Base-by-base conservation (phyloP, 1,140 invertebrate species). In the Drosophila neocordata region DNA sequence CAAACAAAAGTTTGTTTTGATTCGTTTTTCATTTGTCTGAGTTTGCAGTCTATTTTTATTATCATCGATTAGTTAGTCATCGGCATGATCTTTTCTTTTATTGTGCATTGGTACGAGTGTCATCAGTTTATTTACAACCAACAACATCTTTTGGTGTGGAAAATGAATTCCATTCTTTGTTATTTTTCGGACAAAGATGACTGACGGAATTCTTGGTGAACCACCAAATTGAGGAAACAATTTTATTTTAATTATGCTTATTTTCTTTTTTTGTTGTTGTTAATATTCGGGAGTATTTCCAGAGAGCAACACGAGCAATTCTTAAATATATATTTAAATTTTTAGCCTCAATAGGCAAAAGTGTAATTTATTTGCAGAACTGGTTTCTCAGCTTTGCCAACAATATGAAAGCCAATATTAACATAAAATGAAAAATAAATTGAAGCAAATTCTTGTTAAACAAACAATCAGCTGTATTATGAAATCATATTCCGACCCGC, bases 171-270 rank as follows among this genome's bases (percentile, higher is more conserved):
- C 15, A 48, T 48, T 48, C 15, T 48, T 48, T 48, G 41, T 48
- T 31, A 31, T 7, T 48, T 48, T 18, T 18, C n/a, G 15, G 41
- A 48, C 41, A 48, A 18, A 48, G 41, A 18, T 48, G 15, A 20
- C 13, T 15, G n/a, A 64, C 20, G n/a, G 8, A 55, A 48, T 37
- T 7, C 41, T 18, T 18, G 13, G 41, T 9, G 7, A 44, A 7
- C 41, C 13, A 44, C 1, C 41, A 13, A 18, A 73, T 73, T 79
- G 59, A 84, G 80, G 76, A 83, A 83, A 76, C 57, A 58, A 12
- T 64, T 82, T 65, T 9, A 13, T 15, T n/a, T 51, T 24, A 6
- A 6, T 31, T 31, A 31, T 31, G 4, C 4, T 31, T 31, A 4
- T 31, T 31, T 31, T 31, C 27, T 31, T 31, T 6, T 31, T 31